A percentile compares a stretch with the other conserved stretches of the same genome.
Evolutionary conservation across 2,888 invertebrate genomes (phyloP).

Genomic region (Parnassius orleans): DNA sequence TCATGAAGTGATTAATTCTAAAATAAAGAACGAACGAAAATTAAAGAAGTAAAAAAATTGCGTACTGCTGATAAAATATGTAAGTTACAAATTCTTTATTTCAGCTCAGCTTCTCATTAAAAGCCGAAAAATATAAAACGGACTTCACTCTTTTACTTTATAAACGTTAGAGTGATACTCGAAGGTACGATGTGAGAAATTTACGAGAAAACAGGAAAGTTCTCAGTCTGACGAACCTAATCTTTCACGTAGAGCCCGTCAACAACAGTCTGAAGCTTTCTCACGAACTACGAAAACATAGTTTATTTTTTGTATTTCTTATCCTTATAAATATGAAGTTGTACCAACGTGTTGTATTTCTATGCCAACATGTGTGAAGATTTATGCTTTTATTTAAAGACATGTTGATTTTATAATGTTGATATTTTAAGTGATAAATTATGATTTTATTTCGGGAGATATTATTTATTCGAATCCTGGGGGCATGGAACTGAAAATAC

Average conservation of each 20-base stretch:
- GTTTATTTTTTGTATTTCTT: constrained; percentile 1
- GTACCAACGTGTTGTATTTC: neutral
- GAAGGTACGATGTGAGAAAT: neutral
- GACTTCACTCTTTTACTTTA: neutral
- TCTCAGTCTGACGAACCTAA: neutral
- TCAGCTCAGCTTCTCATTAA: no score
- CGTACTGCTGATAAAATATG: no score
- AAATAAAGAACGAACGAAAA: no score
- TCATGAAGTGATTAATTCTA: no score
- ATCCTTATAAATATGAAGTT: constrained; percentile 10
- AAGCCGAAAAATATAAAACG: no score
- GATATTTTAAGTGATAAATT: no score
- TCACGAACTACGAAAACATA: constrained; percentile 4
- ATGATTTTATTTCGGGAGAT: no score
- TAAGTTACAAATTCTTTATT: no score
- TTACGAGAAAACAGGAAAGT: neutral
- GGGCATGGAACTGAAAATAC: no score
- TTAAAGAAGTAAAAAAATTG: no score
- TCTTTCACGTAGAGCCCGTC: constrained; percentile 7
- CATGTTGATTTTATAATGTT: no score
- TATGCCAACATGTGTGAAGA: neutral
- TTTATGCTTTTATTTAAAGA: neutral
- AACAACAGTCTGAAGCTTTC: neutral
- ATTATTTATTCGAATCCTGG: no score
- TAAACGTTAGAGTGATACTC: neutral